phyloP scores from a whole-genome alignment of 2,113 vertebrate species.

The Sisor rabdophorus region DNA sequence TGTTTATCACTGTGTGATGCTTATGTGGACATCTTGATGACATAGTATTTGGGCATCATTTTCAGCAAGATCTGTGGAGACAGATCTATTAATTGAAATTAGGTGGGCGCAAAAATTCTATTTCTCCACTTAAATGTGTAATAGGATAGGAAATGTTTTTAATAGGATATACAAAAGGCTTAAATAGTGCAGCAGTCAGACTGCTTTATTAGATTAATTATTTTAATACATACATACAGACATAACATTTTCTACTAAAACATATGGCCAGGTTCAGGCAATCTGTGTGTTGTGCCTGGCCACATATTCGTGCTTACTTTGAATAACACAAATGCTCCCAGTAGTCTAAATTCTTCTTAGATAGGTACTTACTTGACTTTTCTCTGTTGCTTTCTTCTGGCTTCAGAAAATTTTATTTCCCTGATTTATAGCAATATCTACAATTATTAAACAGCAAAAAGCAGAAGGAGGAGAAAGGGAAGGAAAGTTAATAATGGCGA shows the following conservation, averaged over 20 bases:
- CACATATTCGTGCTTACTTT: slow-evolving; percentile 10
- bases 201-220: background rate
- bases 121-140: background rate
- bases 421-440: slow-evolving; percentile 10
- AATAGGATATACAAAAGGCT: background rate
- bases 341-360: slow-evolving; percentile 33
- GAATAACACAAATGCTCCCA: slow-evolving; percentile 35
- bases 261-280: slow-evolving; percentile 26
- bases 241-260: background rate
- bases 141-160: too few species aligned
- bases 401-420: slow-evolving; percentile 12
- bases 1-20: slow-evolving; percentile 8
- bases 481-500: background rate
- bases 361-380: slow-evolving; percentile 38
- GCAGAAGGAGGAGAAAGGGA: background rate
- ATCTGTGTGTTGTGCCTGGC: slow-evolving; percentile 38
- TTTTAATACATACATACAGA: too few species aligned
- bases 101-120: background rate
- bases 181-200: background rate
- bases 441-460: slow-evolving; percentile 11
- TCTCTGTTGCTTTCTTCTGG: slow-evolving; percentile 27
- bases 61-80: background rate
- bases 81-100: background rate
- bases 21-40: slow-evolving; percentile 36
- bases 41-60: slow-evolving; percentile 4